These are phyloP conservation scores for Vanessa atalanta DNA, from an alignment of 1,140 invertebrate genomes.

Conservation along the genomic window DNA sequence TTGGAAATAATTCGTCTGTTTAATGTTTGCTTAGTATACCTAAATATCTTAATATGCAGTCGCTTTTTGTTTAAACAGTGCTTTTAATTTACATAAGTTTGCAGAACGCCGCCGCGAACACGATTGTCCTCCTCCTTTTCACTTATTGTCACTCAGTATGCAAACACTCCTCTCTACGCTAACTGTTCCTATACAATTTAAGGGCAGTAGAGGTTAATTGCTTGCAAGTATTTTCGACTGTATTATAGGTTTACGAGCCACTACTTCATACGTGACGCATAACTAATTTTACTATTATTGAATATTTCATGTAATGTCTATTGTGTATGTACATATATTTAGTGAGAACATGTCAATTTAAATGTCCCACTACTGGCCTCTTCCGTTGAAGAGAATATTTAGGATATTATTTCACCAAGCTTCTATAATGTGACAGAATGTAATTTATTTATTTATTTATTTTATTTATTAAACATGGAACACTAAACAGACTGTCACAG, in stretches of 20 bases:
- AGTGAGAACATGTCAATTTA: too few species aligned
- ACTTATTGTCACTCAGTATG: slow-evolving; percentile 68
- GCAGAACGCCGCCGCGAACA: slow-evolving; percentile 44
- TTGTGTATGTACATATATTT: background rate
- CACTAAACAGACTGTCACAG: too few species aligned
- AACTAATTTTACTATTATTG: slow-evolving; percentile 4
- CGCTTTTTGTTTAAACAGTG: slow-evolving; percentile 46
- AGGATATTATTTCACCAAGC: too few species aligned
- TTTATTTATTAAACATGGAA: too few species aligned
- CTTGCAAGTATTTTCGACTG: slow-evolving; percentile 43
- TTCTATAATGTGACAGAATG: too few species aligned
- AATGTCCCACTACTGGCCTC: too few species aligned
- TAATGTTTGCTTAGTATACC: background rate
- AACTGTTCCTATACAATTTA: slow-evolving; percentile 57
- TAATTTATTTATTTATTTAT: too few species aligned
- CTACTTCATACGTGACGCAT: slow-evolving; percentile 9
- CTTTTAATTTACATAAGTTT: slow-evolving; percentile 65
- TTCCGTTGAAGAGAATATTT: too few species aligned
- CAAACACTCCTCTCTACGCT: slow-evolving; percentile 50
- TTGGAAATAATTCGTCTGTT: background rate
- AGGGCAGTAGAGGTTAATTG: slow-evolving; percentile 55
- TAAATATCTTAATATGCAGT: too few species aligned
- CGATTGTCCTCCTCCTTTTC: slow-evolving; percentile 63
- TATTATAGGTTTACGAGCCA: slow-evolving; percentile 25
- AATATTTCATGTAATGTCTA: background rate